These are phyloP conservation scores for Epistrophe grossulariae DNA, from an alignment of 2,888 invertebrate genomes.

Conservation along the genomic window DNA sequence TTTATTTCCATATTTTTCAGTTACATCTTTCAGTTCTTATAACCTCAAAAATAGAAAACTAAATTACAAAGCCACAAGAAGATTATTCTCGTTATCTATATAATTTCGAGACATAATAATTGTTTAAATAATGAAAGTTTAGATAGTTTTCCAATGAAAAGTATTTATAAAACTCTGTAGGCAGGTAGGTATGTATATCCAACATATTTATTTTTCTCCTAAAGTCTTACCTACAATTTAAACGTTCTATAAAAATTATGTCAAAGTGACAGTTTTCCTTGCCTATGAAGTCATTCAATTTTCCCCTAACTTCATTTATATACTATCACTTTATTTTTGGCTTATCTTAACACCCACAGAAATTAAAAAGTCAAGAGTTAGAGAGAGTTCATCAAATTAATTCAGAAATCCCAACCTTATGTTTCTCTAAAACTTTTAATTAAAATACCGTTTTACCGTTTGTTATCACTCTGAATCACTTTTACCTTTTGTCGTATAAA, in stretches of 20 bases:
- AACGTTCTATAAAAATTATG: background rate
- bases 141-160: too few species aligned
- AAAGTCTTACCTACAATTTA: background rate
- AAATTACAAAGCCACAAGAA: too few species aligned
- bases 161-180: too few species aligned
- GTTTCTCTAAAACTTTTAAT: conserved; percentile 18
- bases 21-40: too few species aligned
- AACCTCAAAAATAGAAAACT: too few species aligned
- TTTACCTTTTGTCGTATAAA: background rate
- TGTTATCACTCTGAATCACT: conserved; percentile 15
- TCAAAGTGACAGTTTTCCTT: background rate
- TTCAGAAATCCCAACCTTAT: background rate
- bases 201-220: too few species aligned
- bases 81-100: too few species aligned
- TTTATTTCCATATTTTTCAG: too few species aligned
- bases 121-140: too few species aligned
- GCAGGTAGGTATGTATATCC: too few species aligned
- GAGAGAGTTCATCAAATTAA: background rate
- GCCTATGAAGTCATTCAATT: background rate
- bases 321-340: background rate
- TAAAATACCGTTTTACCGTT: conserved; percentile 14
- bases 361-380: background rate
- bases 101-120: too few species aligned
- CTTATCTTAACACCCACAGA: background rate
- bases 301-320: background rate